Evolutionary conservation across 1,140 invertebrate genomes (phyloP).

Genomic region (Argopecten irradians): DNA sequence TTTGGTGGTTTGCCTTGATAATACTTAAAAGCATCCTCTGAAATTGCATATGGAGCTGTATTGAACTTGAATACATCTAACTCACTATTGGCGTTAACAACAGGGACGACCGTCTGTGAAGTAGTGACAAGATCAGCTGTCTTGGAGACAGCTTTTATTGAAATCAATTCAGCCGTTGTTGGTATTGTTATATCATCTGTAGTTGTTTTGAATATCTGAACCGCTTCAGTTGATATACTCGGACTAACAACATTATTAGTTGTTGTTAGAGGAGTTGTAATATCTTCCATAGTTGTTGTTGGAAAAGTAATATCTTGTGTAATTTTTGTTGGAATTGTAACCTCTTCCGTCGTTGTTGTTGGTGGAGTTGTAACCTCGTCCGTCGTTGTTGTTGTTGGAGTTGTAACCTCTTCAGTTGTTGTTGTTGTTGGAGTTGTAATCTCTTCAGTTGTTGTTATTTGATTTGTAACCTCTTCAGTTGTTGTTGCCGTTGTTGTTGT

Average conservation of each 20-base stretch:
- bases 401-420: too few relatives aligned
- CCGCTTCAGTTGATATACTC: not conserved
- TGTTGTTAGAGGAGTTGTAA: not conserved
- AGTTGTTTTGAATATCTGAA: not conserved
- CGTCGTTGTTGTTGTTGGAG: not conserved
- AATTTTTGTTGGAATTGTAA: not conserved
- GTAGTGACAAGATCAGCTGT: not conserved
- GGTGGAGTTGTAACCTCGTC: not conserved
- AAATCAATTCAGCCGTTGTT: not conserved
- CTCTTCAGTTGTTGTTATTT: not conserved
- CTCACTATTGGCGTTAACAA: too few relatives aligned
- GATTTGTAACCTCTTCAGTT: not conserved
- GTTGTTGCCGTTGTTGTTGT: too few relatives aligned
- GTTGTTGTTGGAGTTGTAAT: not conserved
- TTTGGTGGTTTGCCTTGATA: not conserved
- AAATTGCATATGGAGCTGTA: too few relatives aligned
- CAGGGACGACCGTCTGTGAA: too few relatives aligned
- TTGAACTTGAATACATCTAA: too few relatives aligned
- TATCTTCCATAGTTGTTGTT: not conserved
- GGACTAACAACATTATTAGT: not conserved
- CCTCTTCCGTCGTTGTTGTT: not conserved
- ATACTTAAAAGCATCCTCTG: too few relatives aligned
- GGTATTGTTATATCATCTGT: not conserved
- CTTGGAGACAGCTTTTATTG: not conserved
- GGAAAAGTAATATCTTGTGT: not conserved